Base-by-base conservation (phyloP, 1,140 invertebrate genomes). In the Anagrus nilaparvatae region DNA sequence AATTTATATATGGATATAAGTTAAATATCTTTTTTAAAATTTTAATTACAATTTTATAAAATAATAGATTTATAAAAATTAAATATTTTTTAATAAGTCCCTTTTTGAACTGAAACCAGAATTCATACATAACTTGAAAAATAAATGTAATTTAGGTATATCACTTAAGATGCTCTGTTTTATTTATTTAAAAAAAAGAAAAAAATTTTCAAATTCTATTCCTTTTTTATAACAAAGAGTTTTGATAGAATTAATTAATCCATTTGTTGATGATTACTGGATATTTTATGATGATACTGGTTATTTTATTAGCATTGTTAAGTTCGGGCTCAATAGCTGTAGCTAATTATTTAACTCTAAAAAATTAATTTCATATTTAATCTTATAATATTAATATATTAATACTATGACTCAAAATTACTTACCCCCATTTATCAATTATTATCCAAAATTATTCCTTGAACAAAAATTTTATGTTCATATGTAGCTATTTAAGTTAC, bases 351-450 rank as follows among this genome's bases (percentile, higher is more conserved):
- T 99, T 99, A 17, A 96, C 97, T 32, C 86, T 44, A 56, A 53
- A 56, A 53, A 32, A 41, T 10, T 37, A 3, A 37, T 19, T 18
- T 30, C 31, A 36, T 40, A 46, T 23, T 44, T 47, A 44, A 46
- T 36, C 32, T 30, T 21, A 42, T 32, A 48, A n/a, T n/a, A n/a
- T n/a, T n/a, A 36, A 36, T 31, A 19, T 23, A 39, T 43, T 40
- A n/a, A 27, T 33, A 34, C 42, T 13, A 40, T 43, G 42, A 44
- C 33, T 21, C 38, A 21, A 45, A 41, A 31, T 39, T 14, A 69
- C 74, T 72, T 73, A 87, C 84, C 96, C 97, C 94, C 95, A 99
- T 66, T 99, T 96, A 73, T 99, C 97, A 68, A 67, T 99, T 99
- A 55, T 99, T 97, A 63, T 97, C 87, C 97, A 97, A 99, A 54